Evolutionary conservation across 64 coral and sea anemone species (phyloP).

Genomic region (Montipora sp.): DNA sequence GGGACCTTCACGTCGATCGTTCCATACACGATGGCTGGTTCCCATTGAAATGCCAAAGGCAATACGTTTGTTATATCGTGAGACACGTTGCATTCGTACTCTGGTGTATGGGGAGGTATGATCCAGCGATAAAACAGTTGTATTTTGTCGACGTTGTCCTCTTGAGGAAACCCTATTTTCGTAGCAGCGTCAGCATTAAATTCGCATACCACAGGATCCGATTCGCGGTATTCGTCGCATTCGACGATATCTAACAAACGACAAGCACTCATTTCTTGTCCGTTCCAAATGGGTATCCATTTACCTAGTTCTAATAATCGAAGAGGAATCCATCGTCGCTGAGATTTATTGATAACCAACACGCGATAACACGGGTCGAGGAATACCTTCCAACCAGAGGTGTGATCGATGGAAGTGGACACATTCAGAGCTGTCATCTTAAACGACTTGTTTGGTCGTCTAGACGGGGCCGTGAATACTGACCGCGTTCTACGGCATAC

Average conservation of each 20-base stretch:
- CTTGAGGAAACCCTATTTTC: neutral
- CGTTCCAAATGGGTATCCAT: neutral
- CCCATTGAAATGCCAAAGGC: neutral
- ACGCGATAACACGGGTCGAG: neutral
- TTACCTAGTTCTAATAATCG: neutral
- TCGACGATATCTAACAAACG: neutral
- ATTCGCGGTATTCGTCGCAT: neutral
- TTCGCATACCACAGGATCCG: neutral
- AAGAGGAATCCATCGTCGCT: neutral
- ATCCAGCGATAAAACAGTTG: neutral
- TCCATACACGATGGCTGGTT: neutral
- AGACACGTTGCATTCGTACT: neutral
- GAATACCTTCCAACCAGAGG: neutral
- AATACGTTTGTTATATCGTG: neutral
- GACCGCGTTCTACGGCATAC: neutral
- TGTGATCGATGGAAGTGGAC: neutral
- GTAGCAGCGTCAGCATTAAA: neutral
- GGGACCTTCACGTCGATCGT: neutral
- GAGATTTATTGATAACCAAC: neutral
- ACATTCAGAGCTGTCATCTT: neutral
- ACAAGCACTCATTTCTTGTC: neutral
- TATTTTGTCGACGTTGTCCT: neutral
- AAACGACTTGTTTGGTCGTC: neutral
- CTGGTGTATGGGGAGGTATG: neutral
- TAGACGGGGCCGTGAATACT: neutral